phyloP scores from a whole-genome alignment of 2,113 vertebrate species.

The Pardalotus punctatus region DNA sequence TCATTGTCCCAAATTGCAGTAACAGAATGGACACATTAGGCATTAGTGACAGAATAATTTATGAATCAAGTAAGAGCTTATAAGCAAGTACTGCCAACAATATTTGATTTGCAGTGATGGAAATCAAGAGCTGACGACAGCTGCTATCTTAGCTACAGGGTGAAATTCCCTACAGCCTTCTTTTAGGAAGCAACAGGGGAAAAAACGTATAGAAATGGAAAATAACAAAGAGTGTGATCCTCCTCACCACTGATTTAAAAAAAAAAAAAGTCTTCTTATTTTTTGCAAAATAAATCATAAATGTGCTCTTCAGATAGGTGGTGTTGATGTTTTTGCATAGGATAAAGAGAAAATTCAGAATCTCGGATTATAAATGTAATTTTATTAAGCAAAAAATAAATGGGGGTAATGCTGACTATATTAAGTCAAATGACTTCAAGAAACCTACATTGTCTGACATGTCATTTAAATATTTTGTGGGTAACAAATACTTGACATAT shows the following conservation, averaged over 20 bases:
- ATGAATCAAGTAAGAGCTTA: not conserved
- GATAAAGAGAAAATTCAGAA: not conserved
- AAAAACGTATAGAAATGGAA: not conserved
- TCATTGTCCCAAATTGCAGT: not conserved
- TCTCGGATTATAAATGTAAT: not conserved
- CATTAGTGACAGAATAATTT: not conserved
- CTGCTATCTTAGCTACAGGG: not conserved
- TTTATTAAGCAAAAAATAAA: not conserved
- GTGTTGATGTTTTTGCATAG: not conserved
- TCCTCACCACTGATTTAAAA: not conserved
- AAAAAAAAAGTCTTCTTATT: not conserved
- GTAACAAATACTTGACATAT: not conserved
- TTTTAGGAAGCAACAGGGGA: not conserved
- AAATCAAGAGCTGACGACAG: not conserved
- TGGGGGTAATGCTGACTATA: not conserved
- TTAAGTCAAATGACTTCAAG: not conserved
- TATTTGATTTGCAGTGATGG: not conserved
- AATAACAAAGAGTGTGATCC: not conserved
- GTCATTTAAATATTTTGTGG: not conserved
- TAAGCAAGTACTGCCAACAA: not conserved
- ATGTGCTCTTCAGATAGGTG: not conserved
- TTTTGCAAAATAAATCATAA: not conserved
- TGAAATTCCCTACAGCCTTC: not conserved
- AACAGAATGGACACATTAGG: not conserved
- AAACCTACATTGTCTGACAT: not conserved